phyloP scores from a whole-genome alignment of 2,113 vertebrate species.

The Aplodontia rufa region DNA sequence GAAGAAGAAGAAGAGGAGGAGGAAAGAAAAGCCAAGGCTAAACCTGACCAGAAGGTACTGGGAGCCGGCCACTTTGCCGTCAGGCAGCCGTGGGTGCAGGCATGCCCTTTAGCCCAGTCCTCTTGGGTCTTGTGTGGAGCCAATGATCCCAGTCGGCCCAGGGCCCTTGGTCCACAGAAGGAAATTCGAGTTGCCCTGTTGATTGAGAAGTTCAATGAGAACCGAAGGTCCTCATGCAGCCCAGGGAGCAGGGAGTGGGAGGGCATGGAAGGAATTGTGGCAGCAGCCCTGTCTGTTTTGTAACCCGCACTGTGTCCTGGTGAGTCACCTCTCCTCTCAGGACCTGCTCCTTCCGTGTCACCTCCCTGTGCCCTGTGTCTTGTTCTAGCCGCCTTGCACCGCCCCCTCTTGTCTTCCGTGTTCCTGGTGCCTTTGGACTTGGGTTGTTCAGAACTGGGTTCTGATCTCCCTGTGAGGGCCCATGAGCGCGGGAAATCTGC shows the following conservation, averaged over 20 bases:
- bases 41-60: accelerated
- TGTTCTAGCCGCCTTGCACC: not conserved
- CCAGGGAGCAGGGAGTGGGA: slow-evolving; percentile 45
- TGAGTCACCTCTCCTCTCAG: slow-evolving; percentile 44
- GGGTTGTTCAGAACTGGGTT: not conserved
- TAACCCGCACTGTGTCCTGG: not conserved
- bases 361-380: not conserved
- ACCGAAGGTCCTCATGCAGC: slow-evolving; percentile 52
- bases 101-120: not conserved
- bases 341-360: not conserved
- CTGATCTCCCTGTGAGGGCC: not conserved
- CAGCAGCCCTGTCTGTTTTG: not conserved
- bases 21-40: not conserved
- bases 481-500: not conserved
- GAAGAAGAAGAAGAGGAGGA: too few relatives aligned
- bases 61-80: not conserved
- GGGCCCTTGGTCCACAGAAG: not conserved
- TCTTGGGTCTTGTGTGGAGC: not conserved
- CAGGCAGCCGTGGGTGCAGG: accelerated
- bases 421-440: not conserved
- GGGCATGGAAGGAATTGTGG: slow-evolving; percentile 16
- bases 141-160: accelerated
- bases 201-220: not conserved
- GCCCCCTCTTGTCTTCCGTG: accelerated
- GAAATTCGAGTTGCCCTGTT: not conserved